Evolutionary conservation across 2,888 invertebrate species (phyloP), one percentile per base, ranked within the genome.

Genomic region (Limnephilus lunatus): DNA sequence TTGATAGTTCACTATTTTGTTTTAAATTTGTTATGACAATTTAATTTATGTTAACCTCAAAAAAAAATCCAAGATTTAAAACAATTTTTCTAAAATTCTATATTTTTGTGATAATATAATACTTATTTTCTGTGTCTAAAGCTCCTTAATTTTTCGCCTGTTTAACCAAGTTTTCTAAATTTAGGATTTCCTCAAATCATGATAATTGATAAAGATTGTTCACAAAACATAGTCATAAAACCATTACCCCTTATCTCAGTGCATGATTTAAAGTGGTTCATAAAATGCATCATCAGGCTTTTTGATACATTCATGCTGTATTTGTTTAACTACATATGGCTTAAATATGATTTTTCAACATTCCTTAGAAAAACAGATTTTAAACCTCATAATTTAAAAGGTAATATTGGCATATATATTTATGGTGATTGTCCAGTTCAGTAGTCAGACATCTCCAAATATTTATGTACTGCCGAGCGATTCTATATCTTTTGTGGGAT

Each of bases 231-330:
- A 68, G 68, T 68, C 68, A 68, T 68, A 9, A 68, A 68, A 68
- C 25, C 68, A n/a, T 68, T 68, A 68, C 25, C 68, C 68, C 68
- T 68, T 68, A 68, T 68, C 68, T 68, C 68, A 2, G 25, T 68
- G 68, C 25, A 68, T n/a, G 68, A 85, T 85, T 85, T 35, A 85
- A 35, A 39, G 25, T 25, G 31, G 32, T 85, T 9, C 30, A 85
- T 85, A 35, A 31, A 85, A 85, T 85, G 85, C 85, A 39, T 85
- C 39, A 85, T 85, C 39, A 85, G 82, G 4, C 14, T 31, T 32
- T 82, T 82, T 82, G 82, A 82, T 82, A 82, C 32, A 15, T 82
- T 30, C 82, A 32, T 85, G 85, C 12, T 85, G 32, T 32, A 39
- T 39, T 39, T 85, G 85, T 85, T 35, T 85, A 35, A 85, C 25